Evolutionary conservation across 2,888 invertebrate species (phyloP).

Genomic region (Diaphora mendica): DNA sequence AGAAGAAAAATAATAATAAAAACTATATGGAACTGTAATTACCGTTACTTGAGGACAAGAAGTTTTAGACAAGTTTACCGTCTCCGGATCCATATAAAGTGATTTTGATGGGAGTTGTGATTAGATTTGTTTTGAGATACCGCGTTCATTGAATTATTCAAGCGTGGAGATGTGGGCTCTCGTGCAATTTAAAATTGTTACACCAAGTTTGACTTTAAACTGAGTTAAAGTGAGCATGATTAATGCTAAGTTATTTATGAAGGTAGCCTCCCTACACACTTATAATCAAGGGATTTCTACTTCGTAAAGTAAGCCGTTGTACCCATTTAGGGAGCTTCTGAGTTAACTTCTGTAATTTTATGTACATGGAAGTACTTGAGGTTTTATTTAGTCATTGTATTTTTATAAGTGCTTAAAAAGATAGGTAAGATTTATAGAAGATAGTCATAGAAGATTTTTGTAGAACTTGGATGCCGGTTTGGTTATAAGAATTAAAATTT

Average conservation of each 20-base stretch:
- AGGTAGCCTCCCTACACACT: constrained; percentile 18
- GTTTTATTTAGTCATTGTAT: not conserved
- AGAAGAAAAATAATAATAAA: not conserved
- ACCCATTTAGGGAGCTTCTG: constrained; percentile 2
- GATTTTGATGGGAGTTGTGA: constrained; percentile 67
- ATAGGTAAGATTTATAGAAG: not conserved
- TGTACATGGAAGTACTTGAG: not conserved
- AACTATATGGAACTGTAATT: constrained; percentile 19
- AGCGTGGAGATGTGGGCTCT: constrained; percentile 52
- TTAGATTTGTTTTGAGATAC: constrained; percentile 70
- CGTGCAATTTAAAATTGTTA: constrained; percentile 67
- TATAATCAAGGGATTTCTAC: constrained; percentile 31
- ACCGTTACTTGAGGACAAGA: constrained; percentile 33
- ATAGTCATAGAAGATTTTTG: not conserved
- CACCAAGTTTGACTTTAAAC: constrained; percentile 64
- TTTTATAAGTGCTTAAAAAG: not conserved
- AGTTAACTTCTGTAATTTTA: not conserved
- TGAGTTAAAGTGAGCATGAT: constrained; percentile 64
- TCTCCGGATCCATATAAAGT: constrained; percentile 55
- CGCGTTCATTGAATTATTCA: constrained; percentile 74
- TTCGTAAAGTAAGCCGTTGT: constrained; percentile 19
- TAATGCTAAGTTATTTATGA: constrained; percentile 63
- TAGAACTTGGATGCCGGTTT: not conserved
- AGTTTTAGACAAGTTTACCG: constrained; percentile 40
- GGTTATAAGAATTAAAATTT: not conserved